phyloP scores from a whole-genome alignment of 1,140 invertebrate genomes.

The Psix sp. region DNA sequence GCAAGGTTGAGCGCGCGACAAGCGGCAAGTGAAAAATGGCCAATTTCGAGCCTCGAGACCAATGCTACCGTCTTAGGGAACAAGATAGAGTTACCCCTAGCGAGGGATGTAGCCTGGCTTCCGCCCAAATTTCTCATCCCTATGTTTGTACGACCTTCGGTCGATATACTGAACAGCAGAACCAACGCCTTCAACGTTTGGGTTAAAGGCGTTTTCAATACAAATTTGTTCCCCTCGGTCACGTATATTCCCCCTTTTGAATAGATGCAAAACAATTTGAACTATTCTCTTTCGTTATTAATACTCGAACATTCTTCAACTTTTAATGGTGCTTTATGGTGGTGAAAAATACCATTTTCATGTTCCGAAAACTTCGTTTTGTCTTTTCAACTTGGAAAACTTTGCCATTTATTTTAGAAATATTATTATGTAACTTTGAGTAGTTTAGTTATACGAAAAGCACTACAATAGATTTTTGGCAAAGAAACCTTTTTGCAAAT shows the following conservation, averaged over 20 bases:
- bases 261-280: no score
- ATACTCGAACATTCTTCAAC: no score
- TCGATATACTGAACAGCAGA: slow-evolving; percentile 53
- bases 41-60: slow-evolving; percentile 56
- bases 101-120: slow-evolving; percentile 54
- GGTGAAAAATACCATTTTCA: no score
- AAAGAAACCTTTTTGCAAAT: no score
- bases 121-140: slow-evolving; percentile 57
- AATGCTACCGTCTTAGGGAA: slow-evolving; percentile 42
- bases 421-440: no score
- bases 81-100: slow-evolving; percentile 35
- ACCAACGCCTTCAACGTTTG: slow-evolving; percentile 54
- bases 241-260: not conserved
- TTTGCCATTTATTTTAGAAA: no score
- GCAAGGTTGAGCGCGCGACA: slow-evolving; percentile 35
- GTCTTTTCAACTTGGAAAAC: no score
- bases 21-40: slow-evolving; percentile 59
- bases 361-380: no score
- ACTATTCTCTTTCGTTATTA: no score
- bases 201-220: not conserved
- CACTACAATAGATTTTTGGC: no score
- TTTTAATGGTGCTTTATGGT: no score
- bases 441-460: no score
- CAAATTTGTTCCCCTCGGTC: slow-evolving; percentile 1
- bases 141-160: slow-evolving; percentile 56